Evolutionary conservation across 2,113 vertebrate genomes (phyloP), one percentile per base, ranked within the genome.

Genomic region (Romanogobio albipinnatus): DNA sequence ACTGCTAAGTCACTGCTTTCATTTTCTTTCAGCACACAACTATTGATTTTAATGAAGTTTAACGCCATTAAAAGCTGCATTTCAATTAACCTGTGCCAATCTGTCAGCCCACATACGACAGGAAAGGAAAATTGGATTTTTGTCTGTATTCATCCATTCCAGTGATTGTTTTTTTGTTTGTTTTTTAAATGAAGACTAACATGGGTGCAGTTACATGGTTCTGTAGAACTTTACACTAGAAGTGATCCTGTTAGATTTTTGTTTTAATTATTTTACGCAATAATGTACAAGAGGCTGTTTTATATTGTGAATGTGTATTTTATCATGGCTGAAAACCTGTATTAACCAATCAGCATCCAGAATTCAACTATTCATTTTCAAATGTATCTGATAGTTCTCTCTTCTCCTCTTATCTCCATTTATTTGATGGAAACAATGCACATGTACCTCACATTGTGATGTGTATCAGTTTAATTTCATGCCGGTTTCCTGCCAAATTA

Each of bases 381-480:
- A 74, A 74, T 74, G 70, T 73, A 47, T 73, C 22, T 39, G 10
- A 47, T 24, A 24, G 47, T 49, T 49, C 62, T 66, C 59, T 43
- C 70, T 24, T 7, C 29, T 68, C 29, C 29, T 68, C 64, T 8
- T 70, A 43, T 70, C 36, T 43, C 58, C 84, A 59, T 87, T 87
- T 93, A 94, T 94, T 91, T 94, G 89, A 94, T 94, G 92, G 93
- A 89, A 92, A 95, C 92, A 47, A 76, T 84, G 73, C 87, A 80
- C n/a, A n/a, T n/a, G 85, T 91, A 91, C 89, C 88, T 89, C 85
- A 83, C 68, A 51, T 89, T 89, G 89, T 89, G 86, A 88, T 45
- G 39, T 90, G 51, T 71, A 13, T 74, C 51, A 49, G 22, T 73
- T 80, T 76, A 24, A 47, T 39, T 70, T 22, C 49, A 36, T 9